Evolutionary conservation across 35 echinoderm and acorn worm genomes (phyloP).

Genomic region (Stichopus chloronotus): DNA sequence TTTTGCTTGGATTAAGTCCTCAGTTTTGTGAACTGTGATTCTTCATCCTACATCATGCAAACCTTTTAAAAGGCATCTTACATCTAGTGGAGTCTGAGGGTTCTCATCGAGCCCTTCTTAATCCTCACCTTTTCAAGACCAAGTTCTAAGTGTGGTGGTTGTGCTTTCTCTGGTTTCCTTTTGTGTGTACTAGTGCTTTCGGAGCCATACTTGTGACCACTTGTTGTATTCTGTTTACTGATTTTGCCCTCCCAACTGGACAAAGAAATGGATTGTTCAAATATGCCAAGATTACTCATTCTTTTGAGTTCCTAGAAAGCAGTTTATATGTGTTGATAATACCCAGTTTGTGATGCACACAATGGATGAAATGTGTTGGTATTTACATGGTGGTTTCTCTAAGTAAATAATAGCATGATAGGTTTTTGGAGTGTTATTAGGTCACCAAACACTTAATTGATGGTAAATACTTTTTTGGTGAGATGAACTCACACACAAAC

Average conservation of each 20-base stretch:
- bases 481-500: neutral
- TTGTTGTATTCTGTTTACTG: no score
- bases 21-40: no score
- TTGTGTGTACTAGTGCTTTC: neutral
- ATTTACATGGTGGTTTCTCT: constrained; percentile 30
- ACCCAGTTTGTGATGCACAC: neutral
- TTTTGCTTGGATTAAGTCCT: no score
- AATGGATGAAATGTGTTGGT: constrained; percentile 36
- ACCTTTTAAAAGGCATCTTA: no score
- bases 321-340: constrained; percentile 9
- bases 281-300: constrained; percentile 18
- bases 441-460: constrained; percentile 30
- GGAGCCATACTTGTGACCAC: neutral
- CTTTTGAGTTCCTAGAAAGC: neutral
- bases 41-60: no score
- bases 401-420: neutral
- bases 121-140: neutral
- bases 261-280: constrained; percentile 27
- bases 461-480: neutral
- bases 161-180: neutral
- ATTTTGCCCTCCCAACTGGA: neutral
- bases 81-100: no score
- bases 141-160: neutral
- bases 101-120: no score
- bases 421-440: neutral